A percentile compares a stretch with the other conserved stretches of the same genome.
Evolutionary conservation across 2,888 invertebrate species (phyloP).

Genomic region (Eumacrocentrus americanus): DNA sequence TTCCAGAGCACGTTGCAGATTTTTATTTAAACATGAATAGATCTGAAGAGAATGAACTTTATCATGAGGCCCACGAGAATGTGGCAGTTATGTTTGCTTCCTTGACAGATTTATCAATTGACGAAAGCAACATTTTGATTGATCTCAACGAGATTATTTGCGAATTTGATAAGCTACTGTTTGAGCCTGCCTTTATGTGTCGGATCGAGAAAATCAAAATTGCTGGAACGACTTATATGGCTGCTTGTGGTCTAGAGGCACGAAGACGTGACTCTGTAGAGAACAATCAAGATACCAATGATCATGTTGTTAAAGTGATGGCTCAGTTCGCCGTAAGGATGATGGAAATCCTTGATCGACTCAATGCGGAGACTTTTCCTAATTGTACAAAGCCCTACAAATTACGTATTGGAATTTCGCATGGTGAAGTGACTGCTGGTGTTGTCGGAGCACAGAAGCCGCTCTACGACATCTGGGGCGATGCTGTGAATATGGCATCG

Average conservation of each 20-base stretch:
- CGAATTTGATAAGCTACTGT: constrained; percentile 87
- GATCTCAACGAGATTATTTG: constrained; percentile 88
- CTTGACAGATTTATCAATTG: constrained; percentile 77
- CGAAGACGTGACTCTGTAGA: constrained; percentile 68
- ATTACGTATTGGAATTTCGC: constrained; percentile 76
- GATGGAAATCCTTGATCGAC: constrained; percentile 69
- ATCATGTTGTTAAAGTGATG: constrained; percentile 66
- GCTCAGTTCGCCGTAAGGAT: constrained; percentile 77
- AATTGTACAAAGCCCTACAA: constrained; percentile 48
- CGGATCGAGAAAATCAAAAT: constrained; percentile 96
- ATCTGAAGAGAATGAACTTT: constrained; percentile 75
- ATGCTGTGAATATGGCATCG: constrained; percentile 95
- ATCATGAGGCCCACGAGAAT: constrained; percentile 85
- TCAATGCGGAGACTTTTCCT: constrained; percentile 66
- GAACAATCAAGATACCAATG: constrained; percentile 46
- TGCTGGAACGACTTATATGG: constrained; percentile 97
- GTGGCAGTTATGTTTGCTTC: constrained; percentile 98
- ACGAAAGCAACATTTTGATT: constrained; percentile 69
- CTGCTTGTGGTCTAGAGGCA: constrained; percentile 88
- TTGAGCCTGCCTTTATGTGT: constrained; percentile 66
- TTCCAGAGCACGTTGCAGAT: constrained; percentile 90
- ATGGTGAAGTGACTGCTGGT: constrained; percentile 91
- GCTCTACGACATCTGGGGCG: constrained; percentile 96
- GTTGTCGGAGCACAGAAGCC: constrained; percentile 95
- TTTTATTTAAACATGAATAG: constrained; percentile 76